Percentiles rank a stretch among this genome's conserved stretches.
Evolutionary conservation across 2,797 vertebrate species (phyloP).

Genomic region (Melanotaenia parkinsoni): DNA sequence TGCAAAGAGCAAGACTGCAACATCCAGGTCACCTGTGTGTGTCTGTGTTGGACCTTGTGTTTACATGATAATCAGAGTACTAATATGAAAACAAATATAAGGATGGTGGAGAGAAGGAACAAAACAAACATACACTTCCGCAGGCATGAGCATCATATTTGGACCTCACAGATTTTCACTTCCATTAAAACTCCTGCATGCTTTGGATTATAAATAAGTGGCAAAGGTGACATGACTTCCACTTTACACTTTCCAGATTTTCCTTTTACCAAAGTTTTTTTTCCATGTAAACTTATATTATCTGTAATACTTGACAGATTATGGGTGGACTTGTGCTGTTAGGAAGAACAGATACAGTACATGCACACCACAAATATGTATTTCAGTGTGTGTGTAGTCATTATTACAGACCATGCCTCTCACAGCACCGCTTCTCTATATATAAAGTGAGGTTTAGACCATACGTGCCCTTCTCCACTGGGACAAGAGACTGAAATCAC

Average conservation of each 20-base stretch:
- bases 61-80: conserved; percentile 27
- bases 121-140: conserved; percentile 16
- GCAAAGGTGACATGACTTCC: conserved; percentile 34
- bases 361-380: conserved; percentile 3
- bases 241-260: conserved; percentile 21
- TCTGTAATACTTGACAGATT: conserved; percentile 36
- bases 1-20: conserved; percentile 41
- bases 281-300: conserved; percentile 13
- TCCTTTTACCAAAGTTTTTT: conserved; percentile 16
- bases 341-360: neutral
- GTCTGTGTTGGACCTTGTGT: conserved; percentile 13
- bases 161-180: conserved; percentile 37
- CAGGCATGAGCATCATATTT: conserved; percentile 27
- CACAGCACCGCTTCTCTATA: conserved; percentile 27
- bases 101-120: conserved; percentile 22
- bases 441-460: conserved; percentile 39
- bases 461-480: conserved; percentile 25
- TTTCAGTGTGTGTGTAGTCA: conserved; percentile 12
- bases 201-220: conserved; percentile 13
- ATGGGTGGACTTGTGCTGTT: neutral
- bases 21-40: conserved; percentile 26
- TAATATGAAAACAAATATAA: conserved; percentile 12
- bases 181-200: conserved; percentile 35
- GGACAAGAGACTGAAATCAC: conserved; percentile 38
- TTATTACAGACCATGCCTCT: conserved; percentile 21